A percentile compares a stretch with the other conserved stretches of the same genome.
Conservation (phyloP, 1,140 invertebrate species). For the Stegodyphus dumicola region DNA sequence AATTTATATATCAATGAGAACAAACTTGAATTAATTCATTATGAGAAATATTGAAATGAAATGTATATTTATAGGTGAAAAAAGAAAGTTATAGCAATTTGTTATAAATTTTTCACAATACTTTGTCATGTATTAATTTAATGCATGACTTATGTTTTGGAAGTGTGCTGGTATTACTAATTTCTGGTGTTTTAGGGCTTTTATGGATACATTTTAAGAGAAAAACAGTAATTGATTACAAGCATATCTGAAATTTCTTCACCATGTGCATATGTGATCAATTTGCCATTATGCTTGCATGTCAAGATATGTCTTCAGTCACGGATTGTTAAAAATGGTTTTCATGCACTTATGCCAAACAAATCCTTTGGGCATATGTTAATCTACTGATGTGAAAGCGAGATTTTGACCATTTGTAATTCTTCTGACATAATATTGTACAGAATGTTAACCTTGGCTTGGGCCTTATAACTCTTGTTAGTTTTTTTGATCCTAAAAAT, state of each 20-base stretch:
- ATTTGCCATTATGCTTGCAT: constrained; percentile 31
- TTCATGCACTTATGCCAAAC: constrained; percentile 36
- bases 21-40: no score
- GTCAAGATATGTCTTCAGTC: constrained; percentile 8
- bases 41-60: no score
- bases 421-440: constrained; percentile 32
- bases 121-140: no score
- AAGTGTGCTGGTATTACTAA: no score
- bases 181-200: not conserved
- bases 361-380: constrained; percentile 7
- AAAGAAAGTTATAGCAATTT: no score
- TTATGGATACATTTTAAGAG: constrained; percentile 27
- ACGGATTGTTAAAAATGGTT: constrained; percentile 35
- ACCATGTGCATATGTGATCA: constrained; percentile 25
- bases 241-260: constrained; percentile 21
- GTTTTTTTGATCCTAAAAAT: constrained; percentile 39
- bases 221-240: not conserved
- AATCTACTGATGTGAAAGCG: not conserved
- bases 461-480: constrained; percentile 38
- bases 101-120: no score
- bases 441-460: constrained; percentile 46
- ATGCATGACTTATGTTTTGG: no score
- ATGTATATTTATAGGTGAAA: no score
- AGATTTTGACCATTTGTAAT: constrained; percentile 23
- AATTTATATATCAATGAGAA: no score